These are phyloP conservation scores for Scaptomyza parva DNA, from an alignment of 2,888 invertebrate species.

Conservation along the genomic window DNA sequence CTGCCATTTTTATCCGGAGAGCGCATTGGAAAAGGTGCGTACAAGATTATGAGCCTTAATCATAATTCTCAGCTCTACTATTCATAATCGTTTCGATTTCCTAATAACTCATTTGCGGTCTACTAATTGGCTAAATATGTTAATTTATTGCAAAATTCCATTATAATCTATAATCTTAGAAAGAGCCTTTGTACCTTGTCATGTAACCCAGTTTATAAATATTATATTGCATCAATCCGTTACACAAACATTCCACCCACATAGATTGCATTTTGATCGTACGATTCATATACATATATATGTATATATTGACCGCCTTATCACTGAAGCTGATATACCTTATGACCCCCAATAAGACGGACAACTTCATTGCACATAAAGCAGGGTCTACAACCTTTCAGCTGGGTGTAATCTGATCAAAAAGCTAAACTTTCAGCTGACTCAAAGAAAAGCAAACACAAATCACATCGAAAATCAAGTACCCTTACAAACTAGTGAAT, in stretches of 20 bases:
- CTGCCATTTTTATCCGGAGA: conserved; percentile 93
- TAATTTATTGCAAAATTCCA: not conserved
- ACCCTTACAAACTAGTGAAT: not conserved
- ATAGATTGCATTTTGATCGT: conserved; percentile 13
- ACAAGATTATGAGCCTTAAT: not conserved
- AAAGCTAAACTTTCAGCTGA: conserved; percentile 34
- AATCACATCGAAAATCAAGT: not conserved
- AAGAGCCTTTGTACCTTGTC: not conserved
- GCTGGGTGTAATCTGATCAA: conserved; percentile 44
- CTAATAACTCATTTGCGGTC: too few species aligned
- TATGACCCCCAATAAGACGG: conserved; percentile 35
- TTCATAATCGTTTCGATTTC: too few species aligned
- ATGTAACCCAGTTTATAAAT: not conserved
- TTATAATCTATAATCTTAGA: not conserved
- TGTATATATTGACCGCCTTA: conserved; percentile 22
- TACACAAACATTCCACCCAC: conserved; percentile 41
- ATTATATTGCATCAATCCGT: too few species aligned
- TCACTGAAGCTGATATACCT: conserved; percentile 35
- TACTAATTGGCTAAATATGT: not conserved
- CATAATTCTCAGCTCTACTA: not conserved
- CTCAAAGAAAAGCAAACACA: not conserved
- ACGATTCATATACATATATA: conserved; percentile 10
- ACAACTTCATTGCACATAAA: conserved; percentile 1
- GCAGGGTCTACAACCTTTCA: conserved; percentile 42
- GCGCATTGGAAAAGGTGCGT: conserved; percentile 90